A percentile compares a stretch with the other conserved stretches of the same genome.
Conservation (phyloP, 2,113 vertebrate genomes). For the Hippocampus mohnikei region DNA sequence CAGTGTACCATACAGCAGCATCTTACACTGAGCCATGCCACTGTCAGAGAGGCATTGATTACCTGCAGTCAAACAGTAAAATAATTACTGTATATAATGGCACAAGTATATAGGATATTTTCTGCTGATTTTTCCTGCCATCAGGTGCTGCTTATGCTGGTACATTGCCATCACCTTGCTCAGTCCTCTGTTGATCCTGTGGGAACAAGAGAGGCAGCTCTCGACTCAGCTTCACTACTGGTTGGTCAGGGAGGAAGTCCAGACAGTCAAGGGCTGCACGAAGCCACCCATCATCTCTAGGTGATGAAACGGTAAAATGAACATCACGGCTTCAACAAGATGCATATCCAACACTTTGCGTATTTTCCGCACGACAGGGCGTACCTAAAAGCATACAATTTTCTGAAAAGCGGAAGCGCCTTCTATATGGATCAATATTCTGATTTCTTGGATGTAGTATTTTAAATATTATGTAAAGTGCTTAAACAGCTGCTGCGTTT, state of each 20-base stretch:
- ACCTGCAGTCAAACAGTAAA: neutral
- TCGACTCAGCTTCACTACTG: constrained; percentile 86
- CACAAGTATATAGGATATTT: neutral
- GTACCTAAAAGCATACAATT: no score
- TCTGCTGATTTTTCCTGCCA: no score
- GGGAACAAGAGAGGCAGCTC: constrained; percentile 78
- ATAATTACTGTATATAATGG: neutral
- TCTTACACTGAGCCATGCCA: constrained; percentile 70
- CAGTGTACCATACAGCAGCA: constrained; percentile 81
- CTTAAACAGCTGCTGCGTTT: no score
- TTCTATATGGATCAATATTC: no score
- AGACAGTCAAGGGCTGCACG: constrained; percentile 84
- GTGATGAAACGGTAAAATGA: neutral
- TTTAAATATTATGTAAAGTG: no score
- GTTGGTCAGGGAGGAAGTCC: constrained; percentile 86
- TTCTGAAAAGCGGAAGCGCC: no score
- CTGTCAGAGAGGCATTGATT: constrained; percentile 18
- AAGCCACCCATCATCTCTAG: constrained; percentile 87
- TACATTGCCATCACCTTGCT: neutral
- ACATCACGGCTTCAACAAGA: no score
- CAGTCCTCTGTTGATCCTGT: constrained; percentile 45
- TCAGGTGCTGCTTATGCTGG: neutral
- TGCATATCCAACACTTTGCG: no score
- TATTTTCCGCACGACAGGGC: no score
- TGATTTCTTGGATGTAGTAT: no score